Evolutionary conservation across 2,797 vertebrate genomes (phyloP), one percentile per base, ranked within the genome.

Genomic region (Jordanella pulchra): DNA sequence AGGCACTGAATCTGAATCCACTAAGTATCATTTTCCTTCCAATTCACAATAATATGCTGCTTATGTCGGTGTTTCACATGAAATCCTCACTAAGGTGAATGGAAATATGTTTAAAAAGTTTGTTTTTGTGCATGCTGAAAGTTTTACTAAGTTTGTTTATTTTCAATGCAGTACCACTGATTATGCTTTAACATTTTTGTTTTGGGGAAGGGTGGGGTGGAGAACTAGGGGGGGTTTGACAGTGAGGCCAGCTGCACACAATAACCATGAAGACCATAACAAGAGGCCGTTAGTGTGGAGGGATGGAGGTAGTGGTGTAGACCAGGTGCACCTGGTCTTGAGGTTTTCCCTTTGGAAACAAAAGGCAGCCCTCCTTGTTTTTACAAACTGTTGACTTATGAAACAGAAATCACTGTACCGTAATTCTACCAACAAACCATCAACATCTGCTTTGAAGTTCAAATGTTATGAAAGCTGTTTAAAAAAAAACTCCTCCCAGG

Each of bases 281-380:
- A 39, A 84, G 73, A 61, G 35, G 78, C 35, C 10, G 27, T 9
- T 53, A 50, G 42, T 54, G 47, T 9, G 10, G 35, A 39, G 42
- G 28, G 45, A 18, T 25, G 25, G 44, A 30, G 45, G 55, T 17
- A 35, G 69, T 69, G 75, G 44, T 28, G 58, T 21, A 75, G 79
- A 69, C 89, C 82, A 79, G 86, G 84, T 89, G 90, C 89, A 92
- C 83, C 88, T 92, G 88, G 83, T 83, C 71, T 76, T 58, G 65
- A 78, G 63, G 70, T 74, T 83, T 85, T 86, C 75, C 77, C 75
- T 76, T 86, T 83, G 87, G 89, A 92, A 91, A 86, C 64, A 87
- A 63, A 92, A 90, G 86, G 71, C 77, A 47, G 30, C 78, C 60
- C 63, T 81, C 86, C 90, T 90, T 92, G 89, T 91, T 73, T 60